These are phyloP conservation scores for Lepidurus packardi DNA, from an alignment of 1,140 invertebrate species.

Conservation along the genomic window DNA sequence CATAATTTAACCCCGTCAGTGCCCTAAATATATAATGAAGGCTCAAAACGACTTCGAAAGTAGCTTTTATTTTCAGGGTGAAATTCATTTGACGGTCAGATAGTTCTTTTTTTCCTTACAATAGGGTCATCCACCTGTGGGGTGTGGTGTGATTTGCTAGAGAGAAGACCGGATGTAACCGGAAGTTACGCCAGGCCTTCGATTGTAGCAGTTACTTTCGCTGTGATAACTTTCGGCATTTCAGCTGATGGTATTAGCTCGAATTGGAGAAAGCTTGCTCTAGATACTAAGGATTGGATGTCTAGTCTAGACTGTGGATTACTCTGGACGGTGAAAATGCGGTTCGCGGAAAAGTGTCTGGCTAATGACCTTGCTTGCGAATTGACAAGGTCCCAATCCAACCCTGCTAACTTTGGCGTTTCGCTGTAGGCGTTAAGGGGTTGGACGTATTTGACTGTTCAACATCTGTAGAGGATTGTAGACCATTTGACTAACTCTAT, in stretches of 20 bases:
- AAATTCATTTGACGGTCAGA: not conserved
- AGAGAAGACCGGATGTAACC: slow-evolving; percentile 7
- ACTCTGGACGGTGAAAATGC: too few species aligned
- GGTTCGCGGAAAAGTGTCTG: too few species aligned
- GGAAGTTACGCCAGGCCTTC: not conserved
- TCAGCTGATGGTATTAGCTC: not conserved
- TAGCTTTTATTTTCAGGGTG: not conserved
- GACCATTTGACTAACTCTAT: too few species aligned
- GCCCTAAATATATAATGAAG: not conserved
- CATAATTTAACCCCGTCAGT: not conserved
- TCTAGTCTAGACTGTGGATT: too few species aligned
- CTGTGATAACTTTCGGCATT: not conserved
- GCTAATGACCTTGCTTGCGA: too few species aligned
- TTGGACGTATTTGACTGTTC: too few species aligned
- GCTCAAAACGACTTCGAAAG: not conserved
- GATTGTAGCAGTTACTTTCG: not conserved
- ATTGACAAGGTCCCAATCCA: too few species aligned
- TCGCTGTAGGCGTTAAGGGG: too few species aligned
- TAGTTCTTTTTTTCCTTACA: not conserved
- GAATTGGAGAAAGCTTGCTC: too few species aligned
- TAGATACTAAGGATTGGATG: too few species aligned
- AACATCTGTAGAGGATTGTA: too few species aligned
- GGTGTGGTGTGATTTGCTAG: not conserved
- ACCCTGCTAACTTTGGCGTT: too few species aligned
- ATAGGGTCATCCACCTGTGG: not conserved